Evolutionary conservation across 2,113 vertebrate species (phyloP), one percentile per base, ranked within the genome.

Genomic region (Narcine bancroftii): DNA sequence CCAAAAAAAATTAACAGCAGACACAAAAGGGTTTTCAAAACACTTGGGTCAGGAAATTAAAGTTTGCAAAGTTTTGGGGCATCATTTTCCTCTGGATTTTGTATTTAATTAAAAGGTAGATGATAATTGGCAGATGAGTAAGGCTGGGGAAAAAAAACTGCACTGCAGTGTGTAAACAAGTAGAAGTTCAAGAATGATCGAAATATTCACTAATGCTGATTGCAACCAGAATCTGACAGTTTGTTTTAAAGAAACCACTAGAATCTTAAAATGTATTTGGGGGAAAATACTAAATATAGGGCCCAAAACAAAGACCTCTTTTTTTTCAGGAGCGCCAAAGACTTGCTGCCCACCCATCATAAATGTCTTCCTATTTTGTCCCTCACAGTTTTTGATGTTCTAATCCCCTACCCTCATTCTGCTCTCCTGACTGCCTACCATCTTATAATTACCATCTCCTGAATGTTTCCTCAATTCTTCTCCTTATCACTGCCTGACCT

Each of bases 101-200:
- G 77, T 26, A 29, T 60, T 85, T 85, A 85, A 60, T 56, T 85
- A 60, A 85, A 85, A 85, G 60, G 81, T 56, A 56, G n/a, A 73
- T 73, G 72, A 11, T 33, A 9, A 53, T 60, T n/a, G 17, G 33
- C 77, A 79, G 77, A 26, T 26, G 45, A 79, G 21, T 50, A 85
- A 85, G 33, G 50, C 53, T 60, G 75, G 21, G 17, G n/a, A n/a
- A 26, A 56, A 19, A 83, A 50, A 83, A n/a, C 24, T 10, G 26
- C 33, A 3, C 7, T 81, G 77, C 47, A 50, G 21, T 50, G n/a
- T 5, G 56, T 0, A 83, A 2, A 50, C 29, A 85, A 60, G 29
- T 60, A 56, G 81, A 9, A 36, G n/a, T 73, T 73, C 66, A 72
- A 73, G 36, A 73, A 36, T n/a, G 36, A 73, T 17, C 29, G 6